phyloP scores from a whole-genome alignment of 1,140 invertebrate genomes.

The Panagrolaimus sp. region DNA sequence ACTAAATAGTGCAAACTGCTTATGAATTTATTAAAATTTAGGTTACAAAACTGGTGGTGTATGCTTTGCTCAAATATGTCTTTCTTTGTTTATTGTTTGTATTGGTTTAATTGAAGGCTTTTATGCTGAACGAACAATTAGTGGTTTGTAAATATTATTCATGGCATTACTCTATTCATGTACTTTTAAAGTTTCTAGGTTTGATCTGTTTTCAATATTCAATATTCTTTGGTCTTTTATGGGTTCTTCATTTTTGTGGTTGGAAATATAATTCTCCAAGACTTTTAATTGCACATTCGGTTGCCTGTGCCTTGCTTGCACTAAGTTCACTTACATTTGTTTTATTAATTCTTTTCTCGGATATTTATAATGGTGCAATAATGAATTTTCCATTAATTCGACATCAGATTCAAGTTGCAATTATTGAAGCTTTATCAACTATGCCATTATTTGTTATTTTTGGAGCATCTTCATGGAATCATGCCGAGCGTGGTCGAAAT shows the following conservation, averaged over 20 bases:
- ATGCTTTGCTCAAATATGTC: neutral
- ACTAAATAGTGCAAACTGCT: too few species aligned
- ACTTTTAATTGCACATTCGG: neutral
- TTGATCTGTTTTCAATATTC: neutral
- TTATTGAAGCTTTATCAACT: neutral
- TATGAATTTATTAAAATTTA: too few species aligned
- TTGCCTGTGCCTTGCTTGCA: neutral
- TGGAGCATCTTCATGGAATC: neutral
- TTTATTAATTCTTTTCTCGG: neutral
- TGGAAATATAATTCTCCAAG: neutral
- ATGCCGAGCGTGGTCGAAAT: neutral
- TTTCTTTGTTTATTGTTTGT: neutral
- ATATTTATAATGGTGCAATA: neutral
- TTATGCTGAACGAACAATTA: neutral
- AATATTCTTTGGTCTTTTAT: neutral
- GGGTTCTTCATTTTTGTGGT: neutral
- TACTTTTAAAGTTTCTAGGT: neutral
- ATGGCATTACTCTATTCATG: too few species aligned
- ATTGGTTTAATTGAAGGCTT: neutral
- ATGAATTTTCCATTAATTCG: slow-evolving; percentile 2
- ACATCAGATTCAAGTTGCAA: neutral
- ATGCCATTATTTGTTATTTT: neutral
- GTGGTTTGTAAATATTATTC: neutral
- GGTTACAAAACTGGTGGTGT: too few species aligned
- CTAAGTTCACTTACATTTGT: neutral